Base-by-base conservation (phyloP, 2,113 vertebrate genomes). In the Colius striatus region DNA sequence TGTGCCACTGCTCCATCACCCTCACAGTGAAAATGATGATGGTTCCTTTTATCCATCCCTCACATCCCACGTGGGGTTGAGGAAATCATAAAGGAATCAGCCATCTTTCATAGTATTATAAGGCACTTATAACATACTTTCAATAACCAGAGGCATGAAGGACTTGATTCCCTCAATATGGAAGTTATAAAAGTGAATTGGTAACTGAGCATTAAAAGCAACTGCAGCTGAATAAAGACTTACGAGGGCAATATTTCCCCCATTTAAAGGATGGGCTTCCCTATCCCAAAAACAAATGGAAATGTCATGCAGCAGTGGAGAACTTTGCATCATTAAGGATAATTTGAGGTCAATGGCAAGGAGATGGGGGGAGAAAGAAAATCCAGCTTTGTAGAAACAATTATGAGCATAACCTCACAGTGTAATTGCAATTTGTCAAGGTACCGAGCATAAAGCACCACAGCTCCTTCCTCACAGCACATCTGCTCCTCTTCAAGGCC, bases 111-210 rank as follows among this genome's bases (percentile, higher is more conserved):
- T 74, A 68, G 66, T 58, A 92, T 96, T 96, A 89, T 93, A 97
- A 96, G 87, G 88, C 88, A 96, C 96, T 98, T 96, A 97, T 70
- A 48, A 41, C 87, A 96, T 97, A 71, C 53, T 94, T 97, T 97
- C 97, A 97, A 95, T 96, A 97, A 97, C 57, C 89, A 93, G 74
- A 94, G 51, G 6, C 95, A 95, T 4, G 57, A 93, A 97, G 68
- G 74, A 91, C 90, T 97, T 94, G 94, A 97, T 98, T 97, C 88
- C 57, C 85, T 97, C 94, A 94, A 87, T 94, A 91, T 95, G 91
- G 94, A 97, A 97, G 96, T 94, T 94, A 96, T 96, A 96, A 96
- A 97, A 94, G 87, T 67, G 30, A 96, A 93, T 63, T 84, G 87
- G 86, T 89, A 96, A 95, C 81, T 70, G 75, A 97, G 89, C 83